Evolutionary conservation across 2,888 invertebrate species (phyloP), one percentile per base, ranked within the genome.

Genomic region (Trissoscelio sp.): DNA sequence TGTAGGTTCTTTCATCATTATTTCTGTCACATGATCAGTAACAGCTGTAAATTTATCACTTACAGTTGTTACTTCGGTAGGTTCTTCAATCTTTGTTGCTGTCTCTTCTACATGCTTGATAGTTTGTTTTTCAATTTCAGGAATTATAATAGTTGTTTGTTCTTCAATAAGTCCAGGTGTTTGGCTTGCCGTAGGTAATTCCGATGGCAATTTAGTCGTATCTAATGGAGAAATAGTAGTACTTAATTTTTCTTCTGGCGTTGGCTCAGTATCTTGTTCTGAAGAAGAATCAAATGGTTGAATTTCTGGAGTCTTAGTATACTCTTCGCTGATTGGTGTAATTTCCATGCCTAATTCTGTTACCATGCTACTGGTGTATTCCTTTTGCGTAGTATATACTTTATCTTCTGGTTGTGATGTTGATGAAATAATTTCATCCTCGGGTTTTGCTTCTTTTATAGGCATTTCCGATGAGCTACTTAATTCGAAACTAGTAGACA

Each of bases 31-130:
- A 75, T 83, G 80, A 51, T 58, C 20, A 48, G 79, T 18, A 73
- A 53, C 73, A n/a, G 74, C 58, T 20, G 28, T 55, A 28, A 82
- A 64, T 12, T 39, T 67, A 74, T 79, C 77, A 3, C 12, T 16
- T 42, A 2, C 4, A 9, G 7, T 34, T 34, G 7, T 34, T 11
- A 34, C 11, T 9, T 37, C 46, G 12, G 37, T 55, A 6, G 82
- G 31, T 75, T 42, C 39, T 55, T 73, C 44, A 14, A 55, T 42
- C 20, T 79, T 77, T 42, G 83, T 83, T 0, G 58, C 22, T 7
- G 81, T 77, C 44, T 73, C 31, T 14, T 85, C 84, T 62, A 55
- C 57, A 55, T 85, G 60, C 75, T 64, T 55, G 31, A 48, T 57
- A 53, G 74, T 53, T 66, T 85, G 79, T 44, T 70, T 70, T 55